Conservation (phyloP, 1,140 invertebrate genomes). For the Neoseiulus cucumeris region DNA sequence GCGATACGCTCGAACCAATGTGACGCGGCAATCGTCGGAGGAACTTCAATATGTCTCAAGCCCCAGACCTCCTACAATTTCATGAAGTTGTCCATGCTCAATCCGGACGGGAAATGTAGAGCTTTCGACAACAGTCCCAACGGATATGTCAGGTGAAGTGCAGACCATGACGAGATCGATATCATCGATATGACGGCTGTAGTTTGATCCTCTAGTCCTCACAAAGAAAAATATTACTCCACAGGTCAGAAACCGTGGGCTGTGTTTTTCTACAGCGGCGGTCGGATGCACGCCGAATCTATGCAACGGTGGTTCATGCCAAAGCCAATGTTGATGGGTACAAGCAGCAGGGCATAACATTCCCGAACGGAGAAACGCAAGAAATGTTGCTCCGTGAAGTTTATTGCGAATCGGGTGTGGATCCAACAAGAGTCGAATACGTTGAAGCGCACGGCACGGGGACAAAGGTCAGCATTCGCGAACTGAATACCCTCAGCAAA, state of each 20-base stretch:
- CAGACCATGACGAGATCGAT: no score
- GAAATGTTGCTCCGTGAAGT: constrained; percentile 61
- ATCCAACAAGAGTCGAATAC: constrained; percentile 57
- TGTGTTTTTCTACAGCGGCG: constrained; percentile 59
- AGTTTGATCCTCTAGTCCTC: no score
- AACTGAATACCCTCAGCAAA: no score
- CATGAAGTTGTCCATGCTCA: constrained; percentile 31
- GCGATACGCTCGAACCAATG: constrained; percentile 32
- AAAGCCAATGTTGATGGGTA: constrained; percentile 38
- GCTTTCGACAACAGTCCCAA: constrained; percentile 34
- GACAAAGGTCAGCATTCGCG: constrained; percentile 35
- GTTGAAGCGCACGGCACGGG: constrained; percentile 93
- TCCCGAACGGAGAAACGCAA: constrained; percentile 37
- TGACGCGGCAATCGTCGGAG: constrained; percentile 35
- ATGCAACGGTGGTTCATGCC: constrained; percentile 49
- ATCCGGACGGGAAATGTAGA: constrained; percentile 33
- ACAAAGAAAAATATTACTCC: constrained; percentile 10
- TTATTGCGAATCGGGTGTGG: constrained; percentile 56
- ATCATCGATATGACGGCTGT: no score
- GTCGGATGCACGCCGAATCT: constrained; percentile 49
- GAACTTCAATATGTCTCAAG: constrained; percentile 31
- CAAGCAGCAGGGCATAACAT: constrained; percentile 32
- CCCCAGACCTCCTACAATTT: constrained; percentile 33
- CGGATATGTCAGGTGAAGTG: constrained; percentile 14
- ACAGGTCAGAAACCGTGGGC: constrained; percentile 55